Base-by-base conservation (phyloP, 2,113 vertebrate species). In the Cricetomys ansorgei region DNA sequence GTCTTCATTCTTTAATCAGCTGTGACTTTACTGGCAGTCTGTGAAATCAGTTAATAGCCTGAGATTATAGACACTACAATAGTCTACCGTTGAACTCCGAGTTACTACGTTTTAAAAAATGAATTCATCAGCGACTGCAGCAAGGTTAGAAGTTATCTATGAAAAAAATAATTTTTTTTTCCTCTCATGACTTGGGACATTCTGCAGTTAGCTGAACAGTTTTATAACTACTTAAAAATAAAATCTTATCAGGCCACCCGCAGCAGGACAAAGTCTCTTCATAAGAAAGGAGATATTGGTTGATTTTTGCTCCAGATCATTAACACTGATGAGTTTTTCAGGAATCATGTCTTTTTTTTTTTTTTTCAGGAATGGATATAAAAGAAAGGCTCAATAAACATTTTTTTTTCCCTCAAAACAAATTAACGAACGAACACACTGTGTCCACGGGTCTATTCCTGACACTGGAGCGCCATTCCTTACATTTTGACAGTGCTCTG, bases 401-500 rank as follows among this genome's bases (percentile, higher is more conserved):
- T 45, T 48, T 59, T n/a, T n/a, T n/a, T n/a, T n/a, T 88, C 6
- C 76, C 57, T 29, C 40, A 23, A 80, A 94, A 72, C 43, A 40
- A 76, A 86, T 31, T 12, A 65, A 53, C 57, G 27, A 59, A 81
- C n/a, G 4, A 64, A 10, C 65, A 45, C 15, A 43, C 21, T 79
- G 10, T 92, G 4, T 88, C 27, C 19, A 84, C 79, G 48, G 16
- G 59, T 89, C 27, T 75, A n/a, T 88, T 69, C 19, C 37, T 79
- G 83, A 62, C 91, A 91, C 25, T 62, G 84, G 80, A 45, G 50
- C 72, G 55, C 29, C 67, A 27, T 92, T 92, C 85, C 43, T 94
- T 31, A 53, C 3, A 16, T 53, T 91, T 88, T 91, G 43, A 40
- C 2, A 76, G 27, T 77, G 80, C 13, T 29, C n/a, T 65, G 17